Percentiles rank a stretch among this genome's conserved stretches.
phyloP scores from a whole-genome alignment of 2,888 invertebrate species.

The Drosophila cognata region DNA sequence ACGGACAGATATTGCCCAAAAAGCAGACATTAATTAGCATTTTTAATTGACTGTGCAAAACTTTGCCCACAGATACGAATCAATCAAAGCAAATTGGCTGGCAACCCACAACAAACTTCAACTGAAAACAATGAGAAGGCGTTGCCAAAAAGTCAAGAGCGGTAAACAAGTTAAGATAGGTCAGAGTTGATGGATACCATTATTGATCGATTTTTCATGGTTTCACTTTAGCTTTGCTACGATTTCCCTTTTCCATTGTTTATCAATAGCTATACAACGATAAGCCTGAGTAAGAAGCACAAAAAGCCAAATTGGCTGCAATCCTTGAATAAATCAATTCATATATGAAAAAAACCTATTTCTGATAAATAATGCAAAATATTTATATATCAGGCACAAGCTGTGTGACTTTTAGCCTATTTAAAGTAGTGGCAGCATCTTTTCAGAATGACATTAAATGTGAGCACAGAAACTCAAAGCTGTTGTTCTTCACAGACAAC shows the following conservation, averaged over 20 bases:
- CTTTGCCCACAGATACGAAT: constrained; percentile 54
- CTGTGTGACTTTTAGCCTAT: neutral
- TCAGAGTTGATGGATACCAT: neutral
- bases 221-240: constrained; percentile 29
- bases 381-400: neutral
- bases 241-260: neutral
- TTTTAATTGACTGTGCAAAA: constrained; percentile 62
- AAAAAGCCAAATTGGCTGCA: neutral
- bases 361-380: neutral
- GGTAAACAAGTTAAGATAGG: constrained; percentile 44
- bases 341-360: neutral
- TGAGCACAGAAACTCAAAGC: neutral
- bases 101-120: constrained; percentile 11
- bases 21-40: constrained; percentile 56
- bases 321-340: neutral
- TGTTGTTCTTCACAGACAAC: neutral
- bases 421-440: neutral
- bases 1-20: neutral
- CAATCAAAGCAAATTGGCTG: constrained; percentile 50
- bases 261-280: neutral
- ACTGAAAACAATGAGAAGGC: constrained; percentile 28
- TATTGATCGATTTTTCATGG: constrained; percentile 27
- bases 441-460: neutral
- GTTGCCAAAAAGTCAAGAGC: constrained; percentile 54
- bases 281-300: neutral